Conservation (phyloP, 2,113 vertebrate species). For the Amphiprion percula region DNA sequence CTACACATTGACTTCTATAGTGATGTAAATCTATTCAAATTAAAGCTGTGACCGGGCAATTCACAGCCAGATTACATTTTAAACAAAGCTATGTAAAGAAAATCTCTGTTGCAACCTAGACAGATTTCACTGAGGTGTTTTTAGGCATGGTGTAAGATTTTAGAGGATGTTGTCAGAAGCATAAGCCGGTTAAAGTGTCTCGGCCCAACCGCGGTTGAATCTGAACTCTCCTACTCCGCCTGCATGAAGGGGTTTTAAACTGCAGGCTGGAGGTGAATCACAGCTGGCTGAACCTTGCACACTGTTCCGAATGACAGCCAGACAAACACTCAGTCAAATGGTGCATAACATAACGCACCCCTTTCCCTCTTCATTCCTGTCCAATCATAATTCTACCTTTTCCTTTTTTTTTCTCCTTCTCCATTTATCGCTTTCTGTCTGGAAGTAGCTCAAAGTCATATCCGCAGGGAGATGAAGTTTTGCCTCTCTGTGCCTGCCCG, state of each 20-base stretch:
- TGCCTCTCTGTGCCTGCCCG: neutral
- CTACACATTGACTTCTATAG: no score
- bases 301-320: conserved; percentile 56
- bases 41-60: neutral
- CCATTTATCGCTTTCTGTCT: neutral
- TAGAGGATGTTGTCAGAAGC: conserved; percentile 31
- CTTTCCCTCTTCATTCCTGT: neutral
- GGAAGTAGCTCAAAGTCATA: conserved; percentile 4
- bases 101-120: neutral
- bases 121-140: conserved; percentile 1
- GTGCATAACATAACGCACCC: conserved; percentile 49
- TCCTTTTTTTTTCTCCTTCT: neutral
- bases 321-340: conserved; percentile 58
- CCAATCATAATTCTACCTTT: conserved; percentile 13
- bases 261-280: conserved; percentile 56
- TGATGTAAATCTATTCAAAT: no score
- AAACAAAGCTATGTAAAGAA: neutral
- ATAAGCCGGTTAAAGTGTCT: conserved; percentile 58
- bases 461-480: neutral
- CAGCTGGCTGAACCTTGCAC: conserved; percentile 52
- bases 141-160: conserved; percentile 39
- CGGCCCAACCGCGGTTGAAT: conserved; percentile 17
- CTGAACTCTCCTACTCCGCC: neutral
- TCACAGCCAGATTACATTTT: neutral
- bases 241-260: conserved; percentile 51